Percentiles rank a stretch among this genome's conserved stretches.
These are phyloP conservation scores for Apteryx mantelli DNA, from an alignment of 2,113 vertebrate species.

Conservation along the genomic window DNA sequence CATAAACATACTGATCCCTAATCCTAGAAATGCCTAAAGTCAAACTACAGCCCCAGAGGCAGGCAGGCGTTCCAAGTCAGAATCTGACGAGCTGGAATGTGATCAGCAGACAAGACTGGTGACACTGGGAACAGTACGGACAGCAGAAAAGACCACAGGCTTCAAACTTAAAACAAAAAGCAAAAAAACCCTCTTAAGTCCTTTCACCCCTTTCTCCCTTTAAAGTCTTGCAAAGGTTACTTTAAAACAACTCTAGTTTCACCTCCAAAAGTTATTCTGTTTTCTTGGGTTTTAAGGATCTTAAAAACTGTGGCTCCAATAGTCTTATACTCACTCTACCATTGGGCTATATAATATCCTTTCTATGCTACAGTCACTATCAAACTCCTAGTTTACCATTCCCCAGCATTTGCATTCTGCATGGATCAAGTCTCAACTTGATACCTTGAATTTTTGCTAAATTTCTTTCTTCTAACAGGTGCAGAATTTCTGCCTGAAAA, in stretches of 20 bases:
- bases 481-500: not conserved
- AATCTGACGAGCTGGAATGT: not conserved
- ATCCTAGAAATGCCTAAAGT: not conserved
- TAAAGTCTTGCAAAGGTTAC: not conserved
- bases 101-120: not conserved
- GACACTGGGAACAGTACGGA: not conserved
- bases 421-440: not conserved
- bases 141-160: not conserved
- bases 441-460: not conserved
- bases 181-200: too few species aligned
- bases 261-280: not conserved
- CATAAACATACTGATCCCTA: not conserved
- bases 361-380: not conserved
- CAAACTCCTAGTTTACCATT: not conserved
- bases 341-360: not conserved
- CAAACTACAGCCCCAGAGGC: not conserved
- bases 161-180: too few species aligned
- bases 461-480: not conserved
- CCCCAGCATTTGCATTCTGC: not conserved
- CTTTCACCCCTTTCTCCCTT: not conserved
- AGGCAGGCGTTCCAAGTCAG: not conserved
- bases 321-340: accelerated
- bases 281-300: not conserved
- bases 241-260: not conserved
- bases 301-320: not conserved